phyloP scores from a whole-genome alignment of 2,888 invertebrate genomes.

The Drosophila meridionalis region DNA sequence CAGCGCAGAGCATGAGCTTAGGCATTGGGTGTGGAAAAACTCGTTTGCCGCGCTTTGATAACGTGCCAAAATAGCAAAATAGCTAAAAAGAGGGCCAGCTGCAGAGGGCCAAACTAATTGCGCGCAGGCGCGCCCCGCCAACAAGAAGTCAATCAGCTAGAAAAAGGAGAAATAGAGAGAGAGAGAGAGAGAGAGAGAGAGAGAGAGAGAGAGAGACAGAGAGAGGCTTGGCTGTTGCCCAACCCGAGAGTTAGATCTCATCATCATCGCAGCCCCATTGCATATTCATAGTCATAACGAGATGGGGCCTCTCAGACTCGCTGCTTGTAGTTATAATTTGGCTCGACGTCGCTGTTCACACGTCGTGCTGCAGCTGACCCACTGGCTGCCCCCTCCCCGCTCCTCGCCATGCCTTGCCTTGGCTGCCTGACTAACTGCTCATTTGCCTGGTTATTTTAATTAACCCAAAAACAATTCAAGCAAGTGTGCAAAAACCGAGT shows the following conservation, averaged over 20 bases:
- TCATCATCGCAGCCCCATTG: conserved; percentile 51
- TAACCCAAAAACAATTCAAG: conserved; percentile 64
- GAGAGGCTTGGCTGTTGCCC: conserved; percentile 1
- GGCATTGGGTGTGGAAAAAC: conserved; percentile 56
- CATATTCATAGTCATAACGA: conserved; percentile 74
- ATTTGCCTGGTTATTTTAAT: conserved; percentile 75
- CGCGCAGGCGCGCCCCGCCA: conserved; percentile 45
- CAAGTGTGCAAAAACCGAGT: conserved; percentile 48
- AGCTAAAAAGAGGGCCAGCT: conserved; percentile 40
- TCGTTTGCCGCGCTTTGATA: conserved; percentile 55
- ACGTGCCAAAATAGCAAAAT: conserved; percentile 72
- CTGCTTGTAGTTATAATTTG: conserved; percentile 54
- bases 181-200: background rate
- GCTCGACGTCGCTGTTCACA: conserved; percentile 52
- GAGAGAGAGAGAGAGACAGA: background rate
- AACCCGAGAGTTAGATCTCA: conserved; percentile 41
- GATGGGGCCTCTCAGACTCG: conserved; percentile 23
- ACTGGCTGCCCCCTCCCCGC: conserved; percentile 18
- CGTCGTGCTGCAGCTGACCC: conserved; percentile 58
- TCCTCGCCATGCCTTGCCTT: too few relatives aligned
- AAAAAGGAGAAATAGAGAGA: background rate
- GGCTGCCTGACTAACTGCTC: conserved; percentile 60
- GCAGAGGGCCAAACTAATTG: conserved; percentile 57
- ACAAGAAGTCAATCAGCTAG: conserved; percentile 4
- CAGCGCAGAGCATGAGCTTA: background rate